Base-by-base conservation (phyloP, 2,113 vertebrate genomes). In the Physeter macrocephalus region DNA sequence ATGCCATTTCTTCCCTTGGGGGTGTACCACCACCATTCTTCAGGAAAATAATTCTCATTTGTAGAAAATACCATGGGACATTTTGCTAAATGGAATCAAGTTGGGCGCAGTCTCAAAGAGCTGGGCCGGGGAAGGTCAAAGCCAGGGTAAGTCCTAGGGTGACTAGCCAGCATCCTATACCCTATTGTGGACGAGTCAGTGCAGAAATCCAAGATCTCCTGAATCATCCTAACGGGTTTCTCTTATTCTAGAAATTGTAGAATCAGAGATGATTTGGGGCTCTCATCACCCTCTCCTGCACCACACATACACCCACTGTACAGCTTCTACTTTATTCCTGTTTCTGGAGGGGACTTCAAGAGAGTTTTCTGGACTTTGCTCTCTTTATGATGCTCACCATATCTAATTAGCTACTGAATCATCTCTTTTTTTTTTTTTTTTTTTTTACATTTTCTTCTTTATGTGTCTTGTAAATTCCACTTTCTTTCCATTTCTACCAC, bases 131-230 rank as follows among this genome's bases (percentile, higher is more conserved):
- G 8, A 52, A 49, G 0, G 39, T 43, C 43, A 41, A 57, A 91
- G 21, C 1, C 46, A 88, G 7, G 21, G 3, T 43, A 18, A 21
- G 14, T n/a, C 6, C 21, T 27, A 71, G 49, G 23, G 13, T 67
- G 15, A 29, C 29, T 13, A 21, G 4, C 13, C 3, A 0, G 13
- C 14, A n/a, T n/a, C 12, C 8, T 8, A 3, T 1, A 18, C 8
- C 72, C 2, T 25, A 11, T 41, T 71, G 25, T 31, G 29, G 34
- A 31, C 41, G 49, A 59, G 10, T 43, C 34, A 75, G 59, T 27
- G 5, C 1, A 27, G 52, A 57, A 90, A 81, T 39, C 6, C 57
- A 96, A 49, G 34, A 81, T 3, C 8, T 8, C 12, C 5, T 14
- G 27, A 15, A 39, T 36, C 25, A 31, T 20, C 90, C 52, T 66